Percentiles rank a stretch among this genome's conserved stretches.
Conservation (phyloP, 2,888 invertebrate genomes). For the Drosophila putrida region DNA sequence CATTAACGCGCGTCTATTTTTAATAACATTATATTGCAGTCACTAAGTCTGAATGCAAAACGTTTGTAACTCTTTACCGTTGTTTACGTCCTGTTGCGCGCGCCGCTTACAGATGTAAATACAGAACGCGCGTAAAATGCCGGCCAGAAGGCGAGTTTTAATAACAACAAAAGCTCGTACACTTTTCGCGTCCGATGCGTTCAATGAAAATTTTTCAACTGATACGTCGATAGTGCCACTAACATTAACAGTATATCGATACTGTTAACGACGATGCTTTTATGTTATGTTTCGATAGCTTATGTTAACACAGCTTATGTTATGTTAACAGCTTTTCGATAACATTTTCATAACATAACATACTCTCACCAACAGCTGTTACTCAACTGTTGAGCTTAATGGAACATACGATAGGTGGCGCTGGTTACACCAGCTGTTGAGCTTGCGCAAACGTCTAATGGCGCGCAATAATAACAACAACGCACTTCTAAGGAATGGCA, state of each 20-base stretch:
- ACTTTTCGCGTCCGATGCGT: slow-evolving; percentile 18
- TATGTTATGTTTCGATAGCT: background rate
- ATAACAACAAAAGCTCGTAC: slow-evolving; percentile 17
- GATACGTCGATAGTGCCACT: slow-evolving; percentile 17
- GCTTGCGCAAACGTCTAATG: slow-evolving; percentile 8
- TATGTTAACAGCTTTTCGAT: background rate
- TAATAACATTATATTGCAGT: slow-evolving; percentile 30
- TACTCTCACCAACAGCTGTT: slow-evolving; percentile 6
- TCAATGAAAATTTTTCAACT: slow-evolving; percentile 49
- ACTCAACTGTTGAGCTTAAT: background rate
- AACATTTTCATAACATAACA: background rate
- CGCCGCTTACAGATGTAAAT: slow-evolving; percentile 55
- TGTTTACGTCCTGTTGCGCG: slow-evolving; percentile 65
- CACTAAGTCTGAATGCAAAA: slow-evolving; percentile 1
- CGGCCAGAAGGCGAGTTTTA: slow-evolving; percentile 32
- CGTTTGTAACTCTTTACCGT: slow-evolving; percentile 43
- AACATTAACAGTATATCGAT: slow-evolving; percentile 18
- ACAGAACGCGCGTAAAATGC: slow-evolving; percentile 60
- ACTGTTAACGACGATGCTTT: background rate
- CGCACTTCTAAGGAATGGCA: background rate
- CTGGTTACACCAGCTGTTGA: background rate
- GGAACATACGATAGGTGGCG: slow-evolving; percentile 30
- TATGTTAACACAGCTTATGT: background rate
- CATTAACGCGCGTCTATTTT: slow-evolving; percentile 48
- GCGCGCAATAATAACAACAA: slow-evolving; percentile 26